Base-by-base conservation (phyloP, 2,113 vertebrate species). In the Ranitomeya variabilis region DNA sequence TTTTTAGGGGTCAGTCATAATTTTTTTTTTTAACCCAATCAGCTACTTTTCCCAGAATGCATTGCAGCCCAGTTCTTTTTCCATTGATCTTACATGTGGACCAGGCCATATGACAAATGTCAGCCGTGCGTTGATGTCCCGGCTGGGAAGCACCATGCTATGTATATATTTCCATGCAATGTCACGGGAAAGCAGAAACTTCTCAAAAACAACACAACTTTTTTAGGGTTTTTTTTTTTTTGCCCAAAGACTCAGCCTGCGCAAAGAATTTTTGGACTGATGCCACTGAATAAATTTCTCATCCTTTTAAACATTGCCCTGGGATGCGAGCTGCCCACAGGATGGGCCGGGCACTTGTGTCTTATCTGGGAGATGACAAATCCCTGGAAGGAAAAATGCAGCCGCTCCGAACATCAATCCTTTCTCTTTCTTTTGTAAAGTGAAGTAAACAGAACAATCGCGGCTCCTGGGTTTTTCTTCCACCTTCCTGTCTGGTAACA, bases 281-380 rank as follows among this genome's bases (percentile, higher is more conserved):
- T 62, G 78, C 77, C 86, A 71, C 3, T 10, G 57, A 37, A 87
- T 80, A 37, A 9, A 74, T 19, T 73, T 87, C 64, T 82, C 78
- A 81, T 81, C 86, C 37, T 26, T 57, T 15, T 45, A 78, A 66
- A 78, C 85, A 52, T 60, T 86, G 85, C 60, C 74, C 59, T 52
- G 52, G 78, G 86, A 87, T 23, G 31, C 7, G n/a, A 71, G 37
- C 59, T 81, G 77, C 86, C 86, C 79, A 87, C 86, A 87, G 86
- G 86, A 87, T 82, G 85, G 85, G 85, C 18, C 51, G 76, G 85
- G 85, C 74, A 79, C 19, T 23, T 21, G 52, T 69, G 66, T 82
- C 78, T 74, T 87, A 87, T 87, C 86, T 73, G 23, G 16, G 77
- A 60, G 73, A 57, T 73, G 10, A n/a, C 73, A 86, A 62, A 11